phyloP scores from a whole-genome alignment of 2,113 vertebrate species.

The Notiomystis cincta region DNA sequence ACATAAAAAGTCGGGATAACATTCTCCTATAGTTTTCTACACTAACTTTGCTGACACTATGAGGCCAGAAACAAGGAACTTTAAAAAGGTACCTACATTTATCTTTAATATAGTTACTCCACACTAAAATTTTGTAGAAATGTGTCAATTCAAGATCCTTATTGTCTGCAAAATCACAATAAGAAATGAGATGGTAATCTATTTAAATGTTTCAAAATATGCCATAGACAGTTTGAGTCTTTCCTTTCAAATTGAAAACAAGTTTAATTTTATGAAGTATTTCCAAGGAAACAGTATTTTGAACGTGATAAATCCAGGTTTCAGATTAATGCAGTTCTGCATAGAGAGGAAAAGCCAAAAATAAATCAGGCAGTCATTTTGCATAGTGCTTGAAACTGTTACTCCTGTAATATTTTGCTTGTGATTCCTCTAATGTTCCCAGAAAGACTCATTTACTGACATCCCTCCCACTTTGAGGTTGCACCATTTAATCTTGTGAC shows the following conservation, averaged over 20 bases:
- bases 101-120: background rate
- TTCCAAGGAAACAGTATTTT: constrained; percentile 55
- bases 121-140: background rate
- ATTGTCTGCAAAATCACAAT: constrained; percentile 22
- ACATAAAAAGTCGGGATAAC: background rate
- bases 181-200: constrained; percentile 35
- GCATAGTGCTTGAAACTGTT: background rate
- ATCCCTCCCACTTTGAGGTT: background rate
- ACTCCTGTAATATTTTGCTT: background rate
- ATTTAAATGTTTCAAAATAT: constrained; percentile 53
- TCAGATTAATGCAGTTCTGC: background rate
- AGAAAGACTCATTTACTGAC: background rate
- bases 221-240: constrained; percentile 4
- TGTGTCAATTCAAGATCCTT: background rate
- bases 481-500: background rate
- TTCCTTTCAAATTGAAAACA: constrained; percentile 27
- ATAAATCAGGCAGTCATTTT: background rate
- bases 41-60: background rate
- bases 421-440: background rate
- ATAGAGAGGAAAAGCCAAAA: background rate
- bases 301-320: background rate
- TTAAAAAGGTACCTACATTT: background rate
- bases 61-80: background rate
- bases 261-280: constrained; percentile 34
- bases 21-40: background rate